Base-by-base conservation (phyloP, 2,797 vertebrate species). In the Catostomus latipinnis region DNA sequence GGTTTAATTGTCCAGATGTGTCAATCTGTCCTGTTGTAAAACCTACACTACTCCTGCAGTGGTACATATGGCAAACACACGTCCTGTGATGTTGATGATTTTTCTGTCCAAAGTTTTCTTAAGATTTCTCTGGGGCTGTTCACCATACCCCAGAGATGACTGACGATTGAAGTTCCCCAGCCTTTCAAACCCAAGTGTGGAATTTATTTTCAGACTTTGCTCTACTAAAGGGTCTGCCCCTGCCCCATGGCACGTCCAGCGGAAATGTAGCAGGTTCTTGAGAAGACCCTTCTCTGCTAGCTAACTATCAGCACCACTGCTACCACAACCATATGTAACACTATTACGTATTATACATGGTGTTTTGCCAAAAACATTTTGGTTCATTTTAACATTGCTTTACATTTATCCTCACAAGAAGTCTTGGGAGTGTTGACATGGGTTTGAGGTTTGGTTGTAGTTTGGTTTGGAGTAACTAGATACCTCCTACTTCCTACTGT, bases 361-460 rank as follows among this genome's bases (percentile, higher is more conserved):
- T 11, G 8, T 18, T 48, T 56, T 50, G 11, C 65, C 71, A 56
- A 71, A 53, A 71, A 52, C 53, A 52, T 43, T 60, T 46, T 34
- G 34, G 76, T 81, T 57, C 73, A 69, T 85, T 86, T 84, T 82
- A 60, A 13, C 73, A 69, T 43, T 16, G 52, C 49, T 56, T 13
- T 77, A 48, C 46, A 57, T 73, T 81, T 69, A 82, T 72, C 82
- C 49, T 62, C 60, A 56, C 14, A 57, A 16, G 14, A 72, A 67
- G 72, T 87, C 77, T 78, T 81, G 85, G 62, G 75, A 79, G 56
- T 93, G 89, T 91, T 93, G 89, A 92, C 88, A 83, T 88, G 83
- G 87, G 92, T 91, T 87, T 93, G 89, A 90, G 91, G 90, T 91
- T 92, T 90, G 87, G 87, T 86, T 85, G 73, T 58, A 84, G 80